These are phyloP conservation scores for Hydropotes inermis DNA, from an alignment of 2,113 vertebrate species.

Conservation along the genomic window DNA sequence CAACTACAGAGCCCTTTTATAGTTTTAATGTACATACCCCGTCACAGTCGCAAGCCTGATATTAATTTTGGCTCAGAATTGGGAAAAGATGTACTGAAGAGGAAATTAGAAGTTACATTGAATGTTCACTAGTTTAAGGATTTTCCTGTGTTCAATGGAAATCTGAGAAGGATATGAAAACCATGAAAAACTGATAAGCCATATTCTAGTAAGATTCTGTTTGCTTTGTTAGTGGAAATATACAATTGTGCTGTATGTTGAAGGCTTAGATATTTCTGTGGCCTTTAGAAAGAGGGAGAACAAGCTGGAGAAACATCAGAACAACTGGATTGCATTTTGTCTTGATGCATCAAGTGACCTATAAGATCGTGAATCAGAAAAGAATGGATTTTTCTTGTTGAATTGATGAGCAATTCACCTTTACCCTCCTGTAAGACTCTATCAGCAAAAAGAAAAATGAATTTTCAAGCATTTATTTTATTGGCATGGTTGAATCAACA, in stretches of 20 bases:
- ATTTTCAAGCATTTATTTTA: background rate
- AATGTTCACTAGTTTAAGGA: background rate
- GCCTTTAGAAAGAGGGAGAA: background rate
- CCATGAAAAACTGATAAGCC: background rate
- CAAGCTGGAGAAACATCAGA: background rate
- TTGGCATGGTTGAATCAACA: background rate
- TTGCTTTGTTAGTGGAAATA: background rate
- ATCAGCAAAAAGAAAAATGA: background rate
- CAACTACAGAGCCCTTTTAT: background rate
- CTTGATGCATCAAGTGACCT: background rate
- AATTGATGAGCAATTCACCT: background rate
- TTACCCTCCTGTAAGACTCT: background rate
- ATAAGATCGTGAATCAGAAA: background rate
- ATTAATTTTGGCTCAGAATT: background rate
- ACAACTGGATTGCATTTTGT: background rate
- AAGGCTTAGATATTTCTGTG: background rate
- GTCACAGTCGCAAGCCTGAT: background rate
- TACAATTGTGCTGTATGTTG: background rate
- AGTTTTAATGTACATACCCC: background rate
- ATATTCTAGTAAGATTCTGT: background rate
- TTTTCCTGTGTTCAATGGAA: background rate
- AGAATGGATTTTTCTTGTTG: background rate
- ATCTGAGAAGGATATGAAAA: slow-evolving; percentile 5
- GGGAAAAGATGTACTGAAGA: background rate
- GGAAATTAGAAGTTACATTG: background rate